Evolutionary conservation across 2,888 invertebrate species (phyloP).

Genomic region (Protonemura montana): DNA sequence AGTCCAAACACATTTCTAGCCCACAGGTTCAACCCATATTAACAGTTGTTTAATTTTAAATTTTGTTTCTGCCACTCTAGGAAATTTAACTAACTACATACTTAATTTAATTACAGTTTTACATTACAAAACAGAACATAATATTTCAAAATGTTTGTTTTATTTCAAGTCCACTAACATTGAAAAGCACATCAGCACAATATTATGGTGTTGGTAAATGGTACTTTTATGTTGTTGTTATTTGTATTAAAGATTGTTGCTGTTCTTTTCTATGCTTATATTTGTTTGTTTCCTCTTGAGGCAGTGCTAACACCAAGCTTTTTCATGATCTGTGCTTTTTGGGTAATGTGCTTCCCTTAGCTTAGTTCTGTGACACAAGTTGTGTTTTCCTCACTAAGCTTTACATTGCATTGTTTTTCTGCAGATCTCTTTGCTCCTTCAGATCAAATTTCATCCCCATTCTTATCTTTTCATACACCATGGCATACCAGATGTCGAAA

Average conservation of each 20-base stretch:
- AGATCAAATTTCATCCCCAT: not conserved
- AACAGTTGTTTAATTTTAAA: no score
- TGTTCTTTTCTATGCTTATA: slow-evolving; percentile 21
- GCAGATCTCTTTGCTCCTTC: not conserved
- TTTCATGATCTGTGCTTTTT: not conserved
- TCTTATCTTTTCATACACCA: not conserved
- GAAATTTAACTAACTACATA: no score
- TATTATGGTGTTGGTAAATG: not conserved
- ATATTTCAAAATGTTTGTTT: no score
- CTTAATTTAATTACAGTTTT: no score
- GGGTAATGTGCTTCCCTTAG: slow-evolving; percentile 7
- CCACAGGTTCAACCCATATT: no score
- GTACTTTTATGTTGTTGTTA: not conserved
- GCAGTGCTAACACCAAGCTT: slow-evolving; percentile 4
- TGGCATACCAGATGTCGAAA: not conserved
- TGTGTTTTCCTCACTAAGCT: not conserved
- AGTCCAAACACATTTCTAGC: no score
- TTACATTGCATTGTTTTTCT: slow-evolving; percentile 9
- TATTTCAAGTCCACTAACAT: not conserved
- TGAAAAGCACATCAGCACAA: not conserved
- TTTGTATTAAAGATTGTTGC: slow-evolving; percentile 19
- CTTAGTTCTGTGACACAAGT: not conserved
- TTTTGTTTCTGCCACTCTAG: no score
- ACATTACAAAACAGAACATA: no score
- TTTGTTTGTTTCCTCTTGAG: slow-evolving; percentile 9